Evolutionary conservation across 2,113 vertebrate species (phyloP), one percentile per base, ranked within the genome.

Genomic region (Erinaceus europaeus): DNA sequence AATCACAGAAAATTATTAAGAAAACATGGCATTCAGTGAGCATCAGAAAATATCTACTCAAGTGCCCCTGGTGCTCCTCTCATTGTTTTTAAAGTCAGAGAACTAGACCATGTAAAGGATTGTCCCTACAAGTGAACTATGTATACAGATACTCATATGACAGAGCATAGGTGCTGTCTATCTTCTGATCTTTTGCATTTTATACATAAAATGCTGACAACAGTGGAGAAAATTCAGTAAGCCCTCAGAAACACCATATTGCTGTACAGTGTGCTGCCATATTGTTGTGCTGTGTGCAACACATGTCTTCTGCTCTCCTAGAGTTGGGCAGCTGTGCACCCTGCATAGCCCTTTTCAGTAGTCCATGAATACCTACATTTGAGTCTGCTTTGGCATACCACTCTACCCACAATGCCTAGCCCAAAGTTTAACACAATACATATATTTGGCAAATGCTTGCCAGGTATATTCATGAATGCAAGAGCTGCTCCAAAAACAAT

Each of bases 71-170:
- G 36, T 57, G 73, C 53, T 83, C 44, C 73, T 29, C 61, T 65
- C 29, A 5, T 71, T 69, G 85, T 83, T 92, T 95, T 88, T 93
- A 59, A 85, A 96, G 75, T 88, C 89, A 65, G 40, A 14, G 53
- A 76, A 76, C 68, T 62, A 86, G 57, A 86, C 44, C 42, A 71
- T 15, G 34, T 23, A 48, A 77, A 65, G 52, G 29, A n/a, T 59
- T 61, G 42, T 36, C 44, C 80, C 55, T 36, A 64, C 17, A 20
- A 72, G 46, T 52, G 68, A 32, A 53, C 62, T 5, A 2, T 6
- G 29, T 3, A 34, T 29, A 46, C 25, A 10, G 40, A 38, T 6
- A 13, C 23, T 25, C 25, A 27, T 13, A 12, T 29, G 55, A 53
- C 1, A 32, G 81, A 21, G 46, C 23, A 3, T 0, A 7, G 32